Base-by-base conservation (phyloP, 1,140 invertebrate genomes). In the Lordiphosa stackelbergi region DNA sequence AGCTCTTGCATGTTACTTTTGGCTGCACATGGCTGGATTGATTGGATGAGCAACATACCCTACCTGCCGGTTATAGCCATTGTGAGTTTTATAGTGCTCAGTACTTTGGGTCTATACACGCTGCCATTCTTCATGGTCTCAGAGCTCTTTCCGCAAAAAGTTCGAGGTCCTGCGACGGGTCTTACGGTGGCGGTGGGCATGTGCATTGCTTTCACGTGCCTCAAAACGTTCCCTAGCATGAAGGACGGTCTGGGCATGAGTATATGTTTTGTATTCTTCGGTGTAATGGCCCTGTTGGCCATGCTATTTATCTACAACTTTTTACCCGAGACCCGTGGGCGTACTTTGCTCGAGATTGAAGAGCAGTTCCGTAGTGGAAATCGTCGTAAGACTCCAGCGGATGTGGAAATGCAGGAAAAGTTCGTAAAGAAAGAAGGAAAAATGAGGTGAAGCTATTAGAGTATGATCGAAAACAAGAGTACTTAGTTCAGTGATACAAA, bases 311-410 rank as follows among this genome's bases (percentile, higher is more conserved):
- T 95, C 0, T 84, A 90, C 3, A 84, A 92, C 5, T 90, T 91
- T 10, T 81, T 97, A 4, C 95, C 95, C 0, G 95, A 97, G 87
- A 97, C 95, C 0, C 94, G 93, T 61, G 93, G 94, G 0, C 93
- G 93, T 66, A 92, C 91, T 0, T 87, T 96, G 3, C 90, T 92
- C 12, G 93, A 96, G 81, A 94, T 96, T 34, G 91, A 92, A 58
- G 89, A 91, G 4, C 87, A 90, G 64, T 92, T 91, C 55, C 85
- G 75, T 0, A 66, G 36, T 28, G 70, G 64, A 0, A 61, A 57
- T 0, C 24, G 13, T 3, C 43, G 24, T 2, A 57, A 52, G 13
- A 22, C 16, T 5, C 46, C 43, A 2, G 51, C 19, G 8, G 57
- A 65, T 22, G 66, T 83, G 0, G 77, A 86, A 56, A 71, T 87